Conservation (phyloP, 2,888 invertebrate genomes). For the Lasioglossum pauxillum region DNA sequence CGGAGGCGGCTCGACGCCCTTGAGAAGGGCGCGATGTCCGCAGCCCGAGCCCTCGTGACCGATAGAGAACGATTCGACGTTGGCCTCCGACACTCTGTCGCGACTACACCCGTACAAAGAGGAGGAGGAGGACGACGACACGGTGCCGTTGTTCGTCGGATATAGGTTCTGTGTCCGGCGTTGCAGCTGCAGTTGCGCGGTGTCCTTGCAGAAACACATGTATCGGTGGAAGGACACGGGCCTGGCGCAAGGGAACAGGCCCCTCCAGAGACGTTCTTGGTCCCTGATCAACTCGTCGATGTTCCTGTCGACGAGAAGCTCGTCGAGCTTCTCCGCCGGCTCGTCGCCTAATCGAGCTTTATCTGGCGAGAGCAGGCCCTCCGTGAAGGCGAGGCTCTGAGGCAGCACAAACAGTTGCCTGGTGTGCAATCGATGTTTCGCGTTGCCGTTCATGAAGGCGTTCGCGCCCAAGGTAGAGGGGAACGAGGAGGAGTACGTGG, state of each 20-base stretch:
- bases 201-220: constrained; percentile 79
- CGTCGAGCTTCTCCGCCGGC: neutral
- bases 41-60: constrained; percentile 42
- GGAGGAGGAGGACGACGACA: neutral
- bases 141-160: neutral
- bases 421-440: constrained; percentile 6
- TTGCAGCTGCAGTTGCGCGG: constrained; percentile 30
- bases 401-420: neutral
- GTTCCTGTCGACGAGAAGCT: constrained; percentile 3
- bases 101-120: neutral
- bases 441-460: constrained; percentile 8
- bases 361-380: neutral
- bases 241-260: constrained; percentile 77
- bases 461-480: neutral
- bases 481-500: constrained; percentile 6
- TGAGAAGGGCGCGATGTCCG: constrained; percentile 35
- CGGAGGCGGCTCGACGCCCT: constrained; percentile 38
- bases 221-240: constrained; percentile 81
- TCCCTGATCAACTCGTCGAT: constrained; percentile 21
- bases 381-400: neutral
- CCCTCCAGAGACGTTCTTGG: constrained; percentile 51
- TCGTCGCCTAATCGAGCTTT: neutral
- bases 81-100: constrained; percentile 28
- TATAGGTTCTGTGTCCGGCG: neutral
- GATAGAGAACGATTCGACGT: constrained; percentile 48